Conservation (phyloP, 2,113 vertebrate genomes). For the Nematolebias whitei region DNA sequence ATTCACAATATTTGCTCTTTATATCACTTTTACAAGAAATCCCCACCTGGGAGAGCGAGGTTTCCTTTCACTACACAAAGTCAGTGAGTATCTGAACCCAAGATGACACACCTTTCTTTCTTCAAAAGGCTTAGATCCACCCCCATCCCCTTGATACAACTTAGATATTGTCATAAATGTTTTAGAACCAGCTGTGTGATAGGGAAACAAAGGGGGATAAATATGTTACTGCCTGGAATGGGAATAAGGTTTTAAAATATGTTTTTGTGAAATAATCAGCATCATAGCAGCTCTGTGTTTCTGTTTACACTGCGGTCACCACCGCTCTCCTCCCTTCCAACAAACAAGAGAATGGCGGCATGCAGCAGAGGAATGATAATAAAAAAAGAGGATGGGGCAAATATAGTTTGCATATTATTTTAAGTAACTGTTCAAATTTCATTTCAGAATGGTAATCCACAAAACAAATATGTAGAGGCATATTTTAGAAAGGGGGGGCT, state of each 20-base stretch:
- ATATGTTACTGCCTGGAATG: slow-evolving; percentile 75
- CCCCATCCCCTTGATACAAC: neutral
- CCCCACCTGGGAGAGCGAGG: slow-evolving; percentile 28
- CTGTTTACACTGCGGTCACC: slow-evolving; percentile 79
- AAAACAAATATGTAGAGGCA: slow-evolving; percentile 86
- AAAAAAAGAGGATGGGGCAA: slow-evolving; percentile 72
- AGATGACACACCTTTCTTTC: slow-evolving; percentile 25
- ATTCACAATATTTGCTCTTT: slow-evolving; percentile 40
- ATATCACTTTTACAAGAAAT: slow-evolving; percentile 19
- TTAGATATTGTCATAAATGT: slow-evolving; percentile 57
- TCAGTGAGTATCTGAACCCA: slow-evolving; percentile 19
- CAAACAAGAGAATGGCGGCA: slow-evolving; percentile 71
- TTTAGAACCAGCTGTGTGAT: slow-evolving; percentile 61
- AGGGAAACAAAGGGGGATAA: slow-evolving; percentile 67
- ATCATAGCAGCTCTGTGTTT: slow-evolving; percentile 72
- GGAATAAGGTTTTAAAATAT: slow-evolving; percentile 78
- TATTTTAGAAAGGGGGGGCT: slow-evolving; percentile 76
- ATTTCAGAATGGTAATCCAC: slow-evolving; percentile 86
- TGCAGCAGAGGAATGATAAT: slow-evolving; percentile 53
- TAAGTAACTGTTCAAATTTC: slow-evolving; percentile 89
- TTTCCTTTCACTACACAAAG: slow-evolving; percentile 36
- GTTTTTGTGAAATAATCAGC: slow-evolving; percentile 82
- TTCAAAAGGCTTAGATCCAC: slow-evolving; percentile 14
- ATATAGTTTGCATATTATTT: slow-evolving; percentile 87
- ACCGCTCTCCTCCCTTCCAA: slow-evolving; percentile 70